Percentiles rank a stretch among this genome's conserved stretches.
Conservation (phyloP, 2,888 invertebrate genomes). For the Sphaerophoria rueppellii region DNA sequence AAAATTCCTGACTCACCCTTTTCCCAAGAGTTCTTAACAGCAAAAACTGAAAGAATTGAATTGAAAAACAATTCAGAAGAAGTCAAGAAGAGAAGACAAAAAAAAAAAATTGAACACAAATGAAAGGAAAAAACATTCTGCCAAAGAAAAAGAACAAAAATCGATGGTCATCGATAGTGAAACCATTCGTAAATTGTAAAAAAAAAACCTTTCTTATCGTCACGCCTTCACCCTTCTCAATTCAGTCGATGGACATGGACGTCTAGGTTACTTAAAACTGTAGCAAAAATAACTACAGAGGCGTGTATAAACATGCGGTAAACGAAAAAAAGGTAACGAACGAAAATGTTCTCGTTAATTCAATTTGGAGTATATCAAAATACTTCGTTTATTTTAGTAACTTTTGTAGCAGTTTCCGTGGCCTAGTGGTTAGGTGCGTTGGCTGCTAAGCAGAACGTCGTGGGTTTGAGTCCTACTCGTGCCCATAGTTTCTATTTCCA, state of each 20-base stretch:
- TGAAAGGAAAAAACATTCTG: conserved; percentile 43
- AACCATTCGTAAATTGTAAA: neutral
- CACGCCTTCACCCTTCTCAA: conserved; percentile 15
- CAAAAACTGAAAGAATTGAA: conserved; percentile 49
- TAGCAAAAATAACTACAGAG: too few relatives aligned
- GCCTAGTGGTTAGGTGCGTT: too few relatives aligned
- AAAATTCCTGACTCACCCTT: conserved; percentile 38
- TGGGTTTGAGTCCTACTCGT: too few relatives aligned
- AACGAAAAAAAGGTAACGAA: too few relatives aligned
- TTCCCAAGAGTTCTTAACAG: conserved; percentile 22
- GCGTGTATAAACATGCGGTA: too few relatives aligned
- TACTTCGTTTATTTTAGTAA: too few relatives aligned
- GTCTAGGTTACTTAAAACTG: too few relatives aligned
- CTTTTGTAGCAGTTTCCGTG: too few relatives aligned
- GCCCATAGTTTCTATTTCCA: too few relatives aligned
- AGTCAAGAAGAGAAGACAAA: conserved; percentile 25
- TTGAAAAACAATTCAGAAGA: conserved; percentile 46
- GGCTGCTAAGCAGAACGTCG: too few relatives aligned
- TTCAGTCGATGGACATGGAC: neutral
- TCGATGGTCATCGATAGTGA: conserved; percentile 32
- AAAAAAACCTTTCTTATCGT: conserved; percentile 12
- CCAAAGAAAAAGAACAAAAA: conserved; percentile 22
- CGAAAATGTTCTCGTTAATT: too few relatives aligned
- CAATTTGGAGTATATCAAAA: too few relatives aligned
- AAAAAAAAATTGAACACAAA: conserved; percentile 29